Conservation (phyloP, 2,888 invertebrate genomes). For the Spicauda simplicius region DNA sequence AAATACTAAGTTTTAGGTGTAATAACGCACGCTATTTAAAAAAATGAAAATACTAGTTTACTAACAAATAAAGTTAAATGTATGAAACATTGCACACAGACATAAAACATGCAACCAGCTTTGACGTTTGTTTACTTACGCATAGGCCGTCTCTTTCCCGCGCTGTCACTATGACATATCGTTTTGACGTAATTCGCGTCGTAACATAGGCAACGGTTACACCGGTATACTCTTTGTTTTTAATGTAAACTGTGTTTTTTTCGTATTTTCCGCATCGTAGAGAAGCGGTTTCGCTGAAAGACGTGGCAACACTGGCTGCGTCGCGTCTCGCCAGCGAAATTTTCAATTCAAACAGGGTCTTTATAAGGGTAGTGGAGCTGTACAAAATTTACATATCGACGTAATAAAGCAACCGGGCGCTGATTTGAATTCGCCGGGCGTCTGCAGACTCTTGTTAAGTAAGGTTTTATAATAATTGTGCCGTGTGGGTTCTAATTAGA, state of each 20-base stretch:
- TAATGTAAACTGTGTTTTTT: background rate
- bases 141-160: slow-evolving; percentile 50
- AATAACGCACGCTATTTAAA: too few relatives aligned
- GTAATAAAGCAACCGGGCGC: slow-evolving; percentile 80
- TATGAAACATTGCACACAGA: background rate
- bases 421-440: slow-evolving; percentile 76
- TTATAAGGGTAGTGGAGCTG: slow-evolving; percentile 85
- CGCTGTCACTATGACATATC: slow-evolving; percentile 75
- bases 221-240: background rate
- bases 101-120: background rate
- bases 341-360: slow-evolving; percentile 85
- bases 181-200: slow-evolving; percentile 56
- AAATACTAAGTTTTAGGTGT: too few relatives aligned
- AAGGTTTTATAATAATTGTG: slow-evolving; percentile 23
- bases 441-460: slow-evolving; percentile 47
- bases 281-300: slow-evolving; percentile 80
- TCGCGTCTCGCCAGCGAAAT: slow-evolving; percentile 76
- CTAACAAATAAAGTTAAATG: too few relatives aligned
- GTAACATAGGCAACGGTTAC: slow-evolving; percentile 1
- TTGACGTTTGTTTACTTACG: slow-evolving; percentile 56
- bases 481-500: slow-evolving; percentile 9
- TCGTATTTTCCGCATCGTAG: slow-evolving; percentile 31
- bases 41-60: too few relatives aligned
- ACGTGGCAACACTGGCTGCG: slow-evolving; percentile 80
- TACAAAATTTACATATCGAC: slow-evolving; percentile 84